Evolutionary conservation across 2,888 invertebrate genomes (phyloP), one percentile per base, ranked within the genome.

Genomic region (Stenoptilia bipunctidactyla): DNA sequence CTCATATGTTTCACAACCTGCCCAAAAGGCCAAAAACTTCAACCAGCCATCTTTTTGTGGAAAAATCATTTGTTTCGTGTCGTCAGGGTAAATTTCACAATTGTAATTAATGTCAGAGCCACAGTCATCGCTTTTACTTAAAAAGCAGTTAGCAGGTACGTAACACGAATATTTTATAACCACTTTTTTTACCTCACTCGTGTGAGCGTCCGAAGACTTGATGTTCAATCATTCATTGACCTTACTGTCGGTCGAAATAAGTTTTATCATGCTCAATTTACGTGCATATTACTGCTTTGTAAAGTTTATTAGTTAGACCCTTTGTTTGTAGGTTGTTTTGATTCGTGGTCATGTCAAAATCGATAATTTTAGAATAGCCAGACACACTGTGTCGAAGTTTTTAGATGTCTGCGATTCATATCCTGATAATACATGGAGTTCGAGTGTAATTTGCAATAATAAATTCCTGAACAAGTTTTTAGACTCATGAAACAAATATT

Each of bases 81-180:
- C 85, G 85, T 87, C 87, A 86, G 86, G 86, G 86, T 89, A 88
- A 89, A 89, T 88, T 90, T 89, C 87, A 86, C 87, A 89, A 86
- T 89, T 88, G 89, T 89, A 90, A 90, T 92, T 91, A 91, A 94
- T 94, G 94, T 93, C 94, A 90, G 94, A 94, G 89, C 91, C 90
- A 90, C 95, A 95, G 91, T 95, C 95, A 85, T 92, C 95, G 84
- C 91, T 96, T 86, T 88, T 96, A 87, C 89, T 96, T 86, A 91
- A 93, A 87, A 96, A 96, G 90, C 96, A 96, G 88, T 88, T 96
- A 87, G 94, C 95, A 90, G 96, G 96, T 95, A 89, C 86, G 87
- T 86, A 46, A 42, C 45, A 44, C 40, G 45, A 53, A 47, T 45
- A 52, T 44, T 45, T 45, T 45, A 51, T 51, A 58, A 55, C 52